Evolutionary conservation across 1,140 invertebrate genomes (phyloP).

Genomic region (Amphibalanus amphitrite): DNA sequence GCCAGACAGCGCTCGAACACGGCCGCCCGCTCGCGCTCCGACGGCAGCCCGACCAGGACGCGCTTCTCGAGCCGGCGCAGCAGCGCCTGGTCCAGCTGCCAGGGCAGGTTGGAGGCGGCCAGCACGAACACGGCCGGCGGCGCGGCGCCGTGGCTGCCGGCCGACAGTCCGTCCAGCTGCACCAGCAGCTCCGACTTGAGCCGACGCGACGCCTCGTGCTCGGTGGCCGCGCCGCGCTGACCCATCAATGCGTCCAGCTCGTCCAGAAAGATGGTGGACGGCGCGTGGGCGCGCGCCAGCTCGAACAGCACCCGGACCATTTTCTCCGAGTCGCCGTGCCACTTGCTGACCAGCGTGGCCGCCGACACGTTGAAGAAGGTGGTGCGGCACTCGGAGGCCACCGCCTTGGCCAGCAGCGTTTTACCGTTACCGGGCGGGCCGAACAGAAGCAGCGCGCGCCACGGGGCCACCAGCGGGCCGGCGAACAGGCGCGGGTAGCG

Average conservation of each 20-base stretch:
- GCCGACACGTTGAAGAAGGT: slow-evolving; percentile 85
- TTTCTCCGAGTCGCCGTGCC: slow-evolving; percentile 89
- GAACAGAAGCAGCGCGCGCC: slow-evolving; percentile 67
- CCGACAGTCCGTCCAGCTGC: slow-evolving; percentile 42
- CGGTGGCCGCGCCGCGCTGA: slow-evolving; percentile 29
- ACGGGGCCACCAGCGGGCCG: slow-evolving; percentile 49
- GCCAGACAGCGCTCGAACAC: slow-evolving; percentile 42
- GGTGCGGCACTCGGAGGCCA: too few relatives aligned
- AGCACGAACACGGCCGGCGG: slow-evolving; percentile 56
- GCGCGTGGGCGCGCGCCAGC: slow-evolving; percentile 33
- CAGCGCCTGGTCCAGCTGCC: slow-evolving; percentile 79
- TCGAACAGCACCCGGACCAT: slow-evolving; percentile 53
- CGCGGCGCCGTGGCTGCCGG: slow-evolving; percentile 23
- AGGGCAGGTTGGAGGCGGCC: slow-evolving; percentile 78
- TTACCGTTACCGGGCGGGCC: slow-evolving; percentile 53
- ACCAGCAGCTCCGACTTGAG: slow-evolving; percentile 56
- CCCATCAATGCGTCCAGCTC: slow-evolving; percentile 36
- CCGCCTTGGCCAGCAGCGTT: too few relatives aligned
- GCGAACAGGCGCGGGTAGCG: slow-evolving; percentile 70
- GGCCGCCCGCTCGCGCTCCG: slow-evolving; percentile 37
- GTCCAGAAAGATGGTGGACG: slow-evolving; percentile 36
- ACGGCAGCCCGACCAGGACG: slow-evolving; percentile 60
- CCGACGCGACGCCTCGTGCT: slow-evolving; percentile 36
- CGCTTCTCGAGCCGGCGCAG: slow-evolving; percentile 73
- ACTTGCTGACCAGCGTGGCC: slow-evolving; percentile 76